A percentile compares a stretch with the other conserved stretches of the same genome.
Conservation (phyloP, 2,113 vertebrate species). For the Scolopax mira region DNA sequence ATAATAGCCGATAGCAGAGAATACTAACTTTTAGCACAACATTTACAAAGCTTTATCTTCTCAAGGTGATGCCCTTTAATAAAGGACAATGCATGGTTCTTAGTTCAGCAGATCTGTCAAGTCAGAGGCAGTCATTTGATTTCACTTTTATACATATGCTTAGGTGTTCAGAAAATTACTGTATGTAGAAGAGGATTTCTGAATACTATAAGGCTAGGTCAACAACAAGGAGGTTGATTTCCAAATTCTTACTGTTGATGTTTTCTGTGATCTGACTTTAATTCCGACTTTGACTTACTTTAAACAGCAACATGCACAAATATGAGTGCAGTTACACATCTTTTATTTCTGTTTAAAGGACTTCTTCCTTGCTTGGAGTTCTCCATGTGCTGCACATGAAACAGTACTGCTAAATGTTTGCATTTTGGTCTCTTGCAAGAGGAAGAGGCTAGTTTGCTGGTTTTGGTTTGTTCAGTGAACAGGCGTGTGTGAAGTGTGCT, state of each 20-base stretch:
- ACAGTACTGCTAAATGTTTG: not conserved
- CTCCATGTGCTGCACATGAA: not conserved
- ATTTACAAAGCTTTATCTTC: conserved; percentile 65
- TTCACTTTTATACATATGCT: conserved; percentile 96
- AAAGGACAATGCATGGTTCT: conserved; percentile 76
- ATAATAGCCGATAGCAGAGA: conserved; percentile 33
- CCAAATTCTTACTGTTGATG: not conserved
- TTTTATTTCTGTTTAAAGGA: not conserved
- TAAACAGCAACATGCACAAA: not conserved
- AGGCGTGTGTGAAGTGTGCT: not conserved
- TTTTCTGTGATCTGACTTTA: conserved; percentile 48
- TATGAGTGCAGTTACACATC: not conserved
- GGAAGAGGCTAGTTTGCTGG: not conserved
- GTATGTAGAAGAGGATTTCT: conserved; percentile 58
- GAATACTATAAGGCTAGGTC: conserved; percentile 64
- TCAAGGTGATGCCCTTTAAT: conserved; percentile 79
- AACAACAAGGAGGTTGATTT: conserved; percentile 62
- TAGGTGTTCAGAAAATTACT: conserved; percentile 90
- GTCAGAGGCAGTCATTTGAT: conserved; percentile 90
- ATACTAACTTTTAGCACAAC: conserved; percentile 49
- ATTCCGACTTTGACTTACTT: conserved; percentile 53
- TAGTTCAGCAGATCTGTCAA: conserved; percentile 99
- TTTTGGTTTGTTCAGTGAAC: not conserved
- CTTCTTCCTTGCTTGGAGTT: not conserved
- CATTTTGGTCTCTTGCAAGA: not conserved